Conservation (phyloP, 2,113 vertebrate species). For the Alethe diademata region DNA sequence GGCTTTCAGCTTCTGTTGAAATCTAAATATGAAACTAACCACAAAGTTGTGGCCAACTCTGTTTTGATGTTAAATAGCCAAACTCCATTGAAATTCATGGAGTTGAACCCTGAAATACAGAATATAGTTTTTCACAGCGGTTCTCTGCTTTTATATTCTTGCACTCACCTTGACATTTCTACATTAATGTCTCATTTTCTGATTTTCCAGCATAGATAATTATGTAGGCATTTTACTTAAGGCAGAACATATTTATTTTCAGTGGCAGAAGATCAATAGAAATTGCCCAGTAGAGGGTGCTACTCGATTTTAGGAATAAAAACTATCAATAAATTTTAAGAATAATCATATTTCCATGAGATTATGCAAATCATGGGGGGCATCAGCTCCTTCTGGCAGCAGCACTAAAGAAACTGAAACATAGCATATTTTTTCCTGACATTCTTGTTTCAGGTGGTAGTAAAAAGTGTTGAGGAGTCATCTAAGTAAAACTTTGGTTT, state of each 20-base stretch:
- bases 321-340: not conserved
- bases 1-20: not conserved
- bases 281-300: slow-evolving; percentile 6
- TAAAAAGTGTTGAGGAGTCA: not conserved
- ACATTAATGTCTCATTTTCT: not conserved
- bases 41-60: not conserved
- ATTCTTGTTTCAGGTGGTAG: not conserved
- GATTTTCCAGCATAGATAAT: not conserved
- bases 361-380: not conserved
- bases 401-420: not conserved
- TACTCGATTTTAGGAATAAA: not conserved
- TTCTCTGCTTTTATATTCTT: not conserved
- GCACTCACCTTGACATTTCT: not conserved
- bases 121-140: not conserved
- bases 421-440: not conserved
- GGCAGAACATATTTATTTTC: not conserved
- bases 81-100: not conserved
- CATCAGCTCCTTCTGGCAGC: not conserved
- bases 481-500: not conserved
- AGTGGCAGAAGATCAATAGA: not conserved
- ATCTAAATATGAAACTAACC: not conserved
- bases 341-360: not conserved
- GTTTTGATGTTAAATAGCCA: not conserved
- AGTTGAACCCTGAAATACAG: not conserved
- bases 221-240: not conserved